These are phyloP conservation scores for Yasuhikotakia modesta DNA, from an alignment of 2,797 vertebrate genomes.

Conservation along the genomic window DNA sequence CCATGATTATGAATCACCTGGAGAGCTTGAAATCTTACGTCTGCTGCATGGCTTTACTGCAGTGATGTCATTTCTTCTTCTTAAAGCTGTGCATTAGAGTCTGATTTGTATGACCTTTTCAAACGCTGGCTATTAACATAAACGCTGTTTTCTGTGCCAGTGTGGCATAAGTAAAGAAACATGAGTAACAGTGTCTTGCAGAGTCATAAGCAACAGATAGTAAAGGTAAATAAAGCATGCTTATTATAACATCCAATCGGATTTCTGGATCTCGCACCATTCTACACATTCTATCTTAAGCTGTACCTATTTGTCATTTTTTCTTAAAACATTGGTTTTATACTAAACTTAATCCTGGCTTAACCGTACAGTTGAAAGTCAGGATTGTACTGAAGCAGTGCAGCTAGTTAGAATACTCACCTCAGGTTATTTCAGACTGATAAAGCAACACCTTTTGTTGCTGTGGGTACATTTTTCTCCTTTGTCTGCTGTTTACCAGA, in stretches of 20 bases:
- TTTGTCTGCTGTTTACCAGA: conserved; percentile 5
- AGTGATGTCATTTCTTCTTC: background rate
- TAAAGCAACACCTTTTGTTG: conserved; percentile 19
- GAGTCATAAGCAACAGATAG: no score
- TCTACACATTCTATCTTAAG: no score
- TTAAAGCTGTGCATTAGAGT: background rate
- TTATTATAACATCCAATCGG: no score
- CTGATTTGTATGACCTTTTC: background rate
- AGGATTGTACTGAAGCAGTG: background rate
- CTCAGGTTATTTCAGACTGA: conserved; percentile 20
- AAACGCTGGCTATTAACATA: background rate
- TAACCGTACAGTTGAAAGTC: background rate
- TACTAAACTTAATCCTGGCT: background rate
- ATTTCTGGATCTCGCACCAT: background rate
- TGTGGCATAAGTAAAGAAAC: background rate
- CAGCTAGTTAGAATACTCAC: background rate
- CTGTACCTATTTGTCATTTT: no score
- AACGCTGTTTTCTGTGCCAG: background rate
- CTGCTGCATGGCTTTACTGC: background rate
- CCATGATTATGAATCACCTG: background rate
- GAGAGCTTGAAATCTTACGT: conserved; percentile 11
- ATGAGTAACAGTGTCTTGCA: background rate
- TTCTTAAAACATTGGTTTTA: no score
- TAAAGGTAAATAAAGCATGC: no score
- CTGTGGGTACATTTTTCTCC: background rate